phyloP scores from a whole-genome alignment of 1,140 invertebrate species.

The Tetragnatha versicolor region DNA sequence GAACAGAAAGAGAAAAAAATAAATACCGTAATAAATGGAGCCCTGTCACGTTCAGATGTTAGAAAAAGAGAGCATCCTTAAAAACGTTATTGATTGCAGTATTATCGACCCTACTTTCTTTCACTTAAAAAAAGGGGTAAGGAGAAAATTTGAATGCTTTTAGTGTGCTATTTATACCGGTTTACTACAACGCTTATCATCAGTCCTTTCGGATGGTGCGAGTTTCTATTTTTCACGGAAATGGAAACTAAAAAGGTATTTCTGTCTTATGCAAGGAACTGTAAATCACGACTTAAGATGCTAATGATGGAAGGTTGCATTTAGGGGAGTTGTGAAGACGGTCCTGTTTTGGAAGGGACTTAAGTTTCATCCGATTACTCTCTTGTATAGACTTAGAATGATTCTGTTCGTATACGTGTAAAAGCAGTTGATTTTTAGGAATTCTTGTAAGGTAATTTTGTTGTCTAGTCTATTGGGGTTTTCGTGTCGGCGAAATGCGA shows the following conservation, averaged over 20 bases:
- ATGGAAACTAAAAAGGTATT: neutral
- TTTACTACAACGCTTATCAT: slow-evolving; percentile 1
- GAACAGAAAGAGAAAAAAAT: slow-evolving; percentile 17
- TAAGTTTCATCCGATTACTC: no score
- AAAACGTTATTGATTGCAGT: slow-evolving; percentile 54
- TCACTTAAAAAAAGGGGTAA: slow-evolving; percentile 41
- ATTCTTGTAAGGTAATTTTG: neutral
- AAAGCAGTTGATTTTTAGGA: neutral
- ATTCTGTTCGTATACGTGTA: no score
- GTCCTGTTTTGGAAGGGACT: no score
- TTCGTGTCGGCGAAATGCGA: no score
- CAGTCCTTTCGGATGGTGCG: neutral
- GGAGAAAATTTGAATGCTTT: slow-evolving; percentile 22
- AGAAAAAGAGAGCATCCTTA: slow-evolving; percentile 50
- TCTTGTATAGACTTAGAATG: no score
- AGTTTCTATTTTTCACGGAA: slow-evolving; percentile 4
- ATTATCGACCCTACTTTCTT: slow-evolving; percentile 47
- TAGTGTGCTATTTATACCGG: slow-evolving; percentile 17
- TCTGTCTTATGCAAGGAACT: no score
- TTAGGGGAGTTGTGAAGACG: no score
- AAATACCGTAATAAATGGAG: slow-evolving; percentile 54
- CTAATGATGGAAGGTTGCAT: no score
- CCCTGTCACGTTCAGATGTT: slow-evolving; percentile 53
- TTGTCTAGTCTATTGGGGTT: neutral
- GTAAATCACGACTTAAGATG: no score